Evolutionary conservation across 2,888 invertebrate species (phyloP), one percentile per base, ranked within the genome.

Genomic region (Acanthosoma haemorrhoidale): DNA sequence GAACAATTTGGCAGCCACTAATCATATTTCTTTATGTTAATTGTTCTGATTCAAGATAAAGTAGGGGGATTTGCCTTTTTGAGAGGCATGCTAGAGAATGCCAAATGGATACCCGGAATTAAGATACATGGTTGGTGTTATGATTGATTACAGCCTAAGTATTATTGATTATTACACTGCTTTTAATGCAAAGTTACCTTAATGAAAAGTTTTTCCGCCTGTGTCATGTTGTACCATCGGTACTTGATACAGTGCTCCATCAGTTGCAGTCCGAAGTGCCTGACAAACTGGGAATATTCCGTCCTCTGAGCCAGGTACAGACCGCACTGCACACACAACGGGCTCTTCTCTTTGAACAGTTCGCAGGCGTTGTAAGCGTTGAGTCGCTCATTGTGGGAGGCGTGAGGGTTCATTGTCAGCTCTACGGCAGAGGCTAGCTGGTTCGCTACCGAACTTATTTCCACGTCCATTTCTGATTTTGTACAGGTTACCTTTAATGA

Each of bases 191-290:
- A 76, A 72, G 73, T 77, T 79, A 87, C 87, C 84, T 95, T 95
- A 71, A 96, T 92, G 77, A 90, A 92, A 71, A 93, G 83, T 80
- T 95, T 96, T 77, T 95, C 93, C 69, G 88, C 88, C 76, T 91
- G 90, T 4, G 89, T 87, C 77, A 96, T 91, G 76, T 90, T 89
- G 71, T 91, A 92, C 96, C 96, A 96, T 71, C 92, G 86, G 78
- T 92, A 95, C 82, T 94, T 96, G 31, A 96, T 90, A 67, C 91
- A 92, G 78, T 96, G 91, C 79, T 96, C 96, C 86, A 97, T 90
- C 0, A 96, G 81, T 77, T 96, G 95, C 0, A 96, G 82, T 0
- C 96, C 96, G 82, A 95, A 94, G 79, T 95, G 95, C 69, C 93
- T 87, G 0, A 92, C 89, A 70, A 91, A 86, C 38, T 90, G 86